phyloP scores from a whole-genome alignment of 1,140 invertebrate species.

The Centruroides sculpturatus region DNA sequence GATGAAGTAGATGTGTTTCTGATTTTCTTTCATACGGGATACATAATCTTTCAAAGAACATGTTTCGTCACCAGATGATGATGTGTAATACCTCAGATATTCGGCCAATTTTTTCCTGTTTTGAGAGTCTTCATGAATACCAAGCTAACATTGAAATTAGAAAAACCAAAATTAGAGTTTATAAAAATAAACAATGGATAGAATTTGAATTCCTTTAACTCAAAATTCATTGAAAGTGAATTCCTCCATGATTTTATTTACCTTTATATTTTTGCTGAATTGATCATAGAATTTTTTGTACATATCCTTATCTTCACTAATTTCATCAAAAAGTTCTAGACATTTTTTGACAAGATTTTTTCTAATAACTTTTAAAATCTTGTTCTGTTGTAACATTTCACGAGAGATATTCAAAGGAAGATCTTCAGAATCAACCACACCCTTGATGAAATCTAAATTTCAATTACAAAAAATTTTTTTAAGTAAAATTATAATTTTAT shows the following conservation, averaged over 20 bases:
- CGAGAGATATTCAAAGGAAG: constrained; percentile 94
- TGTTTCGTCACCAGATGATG: constrained; percentile 81
- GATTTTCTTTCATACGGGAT: constrained; percentile 92
- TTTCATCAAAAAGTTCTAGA: constrained; percentile 86
- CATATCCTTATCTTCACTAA: constrained; percentile 89
- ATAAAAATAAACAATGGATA: too few relatives aligned
- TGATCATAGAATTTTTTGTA: constrained; percentile 99
- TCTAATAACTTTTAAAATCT: constrained; percentile 92
- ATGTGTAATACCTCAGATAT: constrained; percentile 81
- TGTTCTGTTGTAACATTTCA: constrained; percentile 98
- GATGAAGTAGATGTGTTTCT: constrained; percentile 97
- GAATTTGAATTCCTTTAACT: constrained; percentile 22
- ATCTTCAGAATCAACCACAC: constrained; percentile 96
- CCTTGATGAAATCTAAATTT: constrained; percentile 67
- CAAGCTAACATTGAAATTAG: constrained; percentile 38
- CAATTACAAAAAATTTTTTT: too few relatives aligned
- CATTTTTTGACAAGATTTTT: constrained; percentile 99
- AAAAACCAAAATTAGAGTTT: too few relatives aligned
- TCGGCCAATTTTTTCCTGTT: constrained; percentile 90
- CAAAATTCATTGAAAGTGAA: constrained; percentile 88
- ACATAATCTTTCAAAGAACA: constrained; percentile 92
- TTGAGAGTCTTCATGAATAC: constrained; percentile 91
- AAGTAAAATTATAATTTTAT: too few relatives aligned
- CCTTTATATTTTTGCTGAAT: constrained; percentile 93
- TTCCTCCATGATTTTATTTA: constrained; percentile 77